A percentile compares a stretch with the other conserved stretches of the same genome.
These are phyloP conservation scores for Elegia similella DNA, from an alignment of 2,888 invertebrate genomes.

Conservation along the genomic window DNA sequence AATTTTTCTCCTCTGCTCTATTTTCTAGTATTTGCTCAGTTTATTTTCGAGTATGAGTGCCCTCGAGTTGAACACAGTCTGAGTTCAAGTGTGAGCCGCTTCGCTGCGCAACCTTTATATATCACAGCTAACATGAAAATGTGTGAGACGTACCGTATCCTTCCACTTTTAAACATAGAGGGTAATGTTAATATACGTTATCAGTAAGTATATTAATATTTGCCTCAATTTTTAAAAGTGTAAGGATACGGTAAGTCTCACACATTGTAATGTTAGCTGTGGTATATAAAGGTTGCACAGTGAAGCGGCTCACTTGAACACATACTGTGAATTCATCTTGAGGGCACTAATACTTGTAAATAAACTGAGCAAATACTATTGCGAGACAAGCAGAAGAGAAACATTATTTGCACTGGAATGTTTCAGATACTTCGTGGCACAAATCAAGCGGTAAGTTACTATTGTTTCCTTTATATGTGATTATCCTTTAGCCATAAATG, in stretches of 20 bases:
- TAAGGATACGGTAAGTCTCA: conserved; percentile 52
- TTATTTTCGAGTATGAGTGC: conserved; percentile 63
- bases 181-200: no score
- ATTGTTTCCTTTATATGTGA: no score
- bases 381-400: conserved; percentile 49
- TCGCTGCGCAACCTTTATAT: conserved; percentile 48
- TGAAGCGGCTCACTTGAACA: conserved; percentile 59
- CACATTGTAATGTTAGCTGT: conserved; percentile 63
- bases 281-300: conserved; percentile 46
- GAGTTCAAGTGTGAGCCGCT: conserved; percentile 57
- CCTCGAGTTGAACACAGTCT: conserved; percentile 65
- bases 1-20: conserved; percentile 55
- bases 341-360: conserved; percentile 64
- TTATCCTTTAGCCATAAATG: no score
- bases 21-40: conserved; percentile 67
- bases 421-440: no score
- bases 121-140: conserved; percentile 63
- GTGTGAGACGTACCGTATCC: conserved; percentile 52
- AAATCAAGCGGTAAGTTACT: no score
- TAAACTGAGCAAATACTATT: conserved; percentile 73
- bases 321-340: conserved; percentile 64
- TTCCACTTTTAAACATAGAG: conserved; percentile 46
- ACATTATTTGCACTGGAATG: no score
- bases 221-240: no score
- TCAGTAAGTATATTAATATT: no score